Evolutionary conservation across 1,140 invertebrate genomes (phyloP).

Genomic region (Nomia melanderi): DNA sequence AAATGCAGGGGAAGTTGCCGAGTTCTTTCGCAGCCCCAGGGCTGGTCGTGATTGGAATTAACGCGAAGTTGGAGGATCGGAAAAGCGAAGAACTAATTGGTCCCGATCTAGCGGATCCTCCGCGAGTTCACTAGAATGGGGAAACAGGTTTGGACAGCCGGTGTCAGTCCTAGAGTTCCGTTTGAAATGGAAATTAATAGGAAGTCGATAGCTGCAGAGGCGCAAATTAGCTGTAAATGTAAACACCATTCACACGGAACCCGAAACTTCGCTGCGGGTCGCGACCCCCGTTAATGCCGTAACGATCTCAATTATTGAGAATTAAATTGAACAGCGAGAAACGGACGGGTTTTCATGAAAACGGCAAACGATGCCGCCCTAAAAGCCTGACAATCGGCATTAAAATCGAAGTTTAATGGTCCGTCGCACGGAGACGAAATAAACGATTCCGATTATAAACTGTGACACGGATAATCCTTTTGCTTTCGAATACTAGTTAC

Average conservation of each 20-base stretch:
- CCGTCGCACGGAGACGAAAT: background rate
- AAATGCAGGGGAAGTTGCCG: conserved; percentile 1
- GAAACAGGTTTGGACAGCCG: background rate
- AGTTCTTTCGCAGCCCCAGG: conserved; percentile 15
- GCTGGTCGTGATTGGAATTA: conserved; percentile 63
- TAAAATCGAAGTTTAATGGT: background rate
- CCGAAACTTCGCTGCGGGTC: background rate
- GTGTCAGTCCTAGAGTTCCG: background rate
- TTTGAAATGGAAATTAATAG: conserved; percentile 2
- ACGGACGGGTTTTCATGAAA: background rate
- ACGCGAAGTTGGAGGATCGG: background rate
- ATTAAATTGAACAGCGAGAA: background rate
- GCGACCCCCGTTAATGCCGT: no score
- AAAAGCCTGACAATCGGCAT: background rate
- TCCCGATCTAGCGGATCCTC: background rate
- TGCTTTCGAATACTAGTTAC: no score
- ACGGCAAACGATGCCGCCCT: background rate
- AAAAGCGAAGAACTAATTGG: background rate
- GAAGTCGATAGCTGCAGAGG: background rate
- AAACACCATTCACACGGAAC: background rate
- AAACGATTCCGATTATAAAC: background rate
- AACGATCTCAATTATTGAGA: no score
- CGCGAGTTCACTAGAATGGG: background rate
- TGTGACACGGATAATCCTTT: background rate
- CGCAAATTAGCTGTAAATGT: background rate